Evolutionary conservation across 1,140 invertebrate species (phyloP).

Genomic region (Gonatopus flavifemur): DNA sequence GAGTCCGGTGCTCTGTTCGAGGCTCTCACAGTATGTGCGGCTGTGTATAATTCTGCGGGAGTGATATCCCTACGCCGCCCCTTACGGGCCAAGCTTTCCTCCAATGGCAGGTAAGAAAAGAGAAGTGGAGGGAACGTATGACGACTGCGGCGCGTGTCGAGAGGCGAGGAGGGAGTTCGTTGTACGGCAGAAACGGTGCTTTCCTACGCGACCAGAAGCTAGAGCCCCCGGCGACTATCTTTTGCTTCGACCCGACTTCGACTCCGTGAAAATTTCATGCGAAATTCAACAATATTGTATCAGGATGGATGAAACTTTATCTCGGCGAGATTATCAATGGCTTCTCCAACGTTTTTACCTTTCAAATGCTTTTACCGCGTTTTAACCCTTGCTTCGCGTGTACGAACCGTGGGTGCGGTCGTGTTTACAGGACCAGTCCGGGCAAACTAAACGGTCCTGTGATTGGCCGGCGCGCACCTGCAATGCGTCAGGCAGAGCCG

Average conservation of each 20-base stretch:
- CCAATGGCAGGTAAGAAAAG: constrained; percentile 14
- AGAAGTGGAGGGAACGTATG: constrained; percentile 9
- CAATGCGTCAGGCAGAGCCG: constrained; percentile 76
- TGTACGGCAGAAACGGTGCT: constrained; percentile 17
- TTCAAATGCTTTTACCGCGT: too few species aligned
- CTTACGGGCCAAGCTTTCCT: constrained; percentile 29
- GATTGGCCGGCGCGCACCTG: constrained; percentile 77
- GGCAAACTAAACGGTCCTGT: constrained; percentile 53
- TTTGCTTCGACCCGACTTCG: too few species aligned
- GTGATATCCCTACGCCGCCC: constrained; percentile 48
- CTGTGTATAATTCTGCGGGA: constrained; percentile 26
- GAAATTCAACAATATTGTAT: too few species aligned
- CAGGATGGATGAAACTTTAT: too few species aligned
- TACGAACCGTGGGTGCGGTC: constrained; percentile 69
- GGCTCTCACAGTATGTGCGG: constrained; percentile 31
- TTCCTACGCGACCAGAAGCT: constrained; percentile 30
- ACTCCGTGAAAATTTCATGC: too few species aligned
- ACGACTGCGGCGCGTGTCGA: not conserved
- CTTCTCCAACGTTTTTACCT: too few species aligned
- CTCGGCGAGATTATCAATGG: too few species aligned
- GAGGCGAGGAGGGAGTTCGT: constrained; percentile 12
- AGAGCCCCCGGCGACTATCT: constrained; percentile 22
- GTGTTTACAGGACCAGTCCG: constrained; percentile 64
- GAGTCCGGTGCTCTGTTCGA: constrained; percentile 45
- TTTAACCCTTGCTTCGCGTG: too few species aligned